Conservation (phyloP, 2,888 invertebrate species). For the Eupsilia transversa region DNA sequence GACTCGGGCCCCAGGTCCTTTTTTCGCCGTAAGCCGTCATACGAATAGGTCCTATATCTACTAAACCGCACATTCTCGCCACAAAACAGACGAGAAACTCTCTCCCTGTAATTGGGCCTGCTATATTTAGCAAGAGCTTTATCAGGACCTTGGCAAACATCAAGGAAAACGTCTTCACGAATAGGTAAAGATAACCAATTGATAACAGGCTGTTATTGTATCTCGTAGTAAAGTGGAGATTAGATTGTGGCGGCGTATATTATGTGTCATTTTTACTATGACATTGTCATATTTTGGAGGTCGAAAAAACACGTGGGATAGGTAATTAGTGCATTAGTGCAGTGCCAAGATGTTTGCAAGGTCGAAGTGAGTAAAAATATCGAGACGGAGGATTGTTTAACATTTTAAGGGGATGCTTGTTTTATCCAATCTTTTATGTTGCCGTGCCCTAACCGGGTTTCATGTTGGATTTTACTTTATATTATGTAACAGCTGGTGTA, state of each 20-base stretch:
- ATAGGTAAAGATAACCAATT: neutral
- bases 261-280: conserved; percentile 33
- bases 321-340: conserved; percentile 32
- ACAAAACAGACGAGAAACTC: neutral
- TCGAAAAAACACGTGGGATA: conserved; percentile 15
- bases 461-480: too few relatives aligned
- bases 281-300: conserved; percentile 57
- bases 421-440: too few relatives aligned
- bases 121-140: neutral
- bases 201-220: neutral
- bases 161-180: neutral
- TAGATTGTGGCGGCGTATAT: neutral
- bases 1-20: too few relatives aligned
- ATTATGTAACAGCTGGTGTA: too few relatives aligned
- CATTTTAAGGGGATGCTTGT: too few relatives aligned
- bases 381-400: neutral
- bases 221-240: conserved; percentile 15
- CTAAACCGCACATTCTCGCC: neutral
- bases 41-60: too few relatives aligned
- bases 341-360: conserved; percentile 34
- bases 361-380: neutral
- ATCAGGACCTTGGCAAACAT: neutral
- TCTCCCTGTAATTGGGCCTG: neutral
- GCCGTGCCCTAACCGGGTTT: too few relatives aligned
- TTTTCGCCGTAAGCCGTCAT: too few relatives aligned